Base-by-base conservation (phyloP, 1,140 invertebrate species). In the Dolichoris vasculosae region DNA sequence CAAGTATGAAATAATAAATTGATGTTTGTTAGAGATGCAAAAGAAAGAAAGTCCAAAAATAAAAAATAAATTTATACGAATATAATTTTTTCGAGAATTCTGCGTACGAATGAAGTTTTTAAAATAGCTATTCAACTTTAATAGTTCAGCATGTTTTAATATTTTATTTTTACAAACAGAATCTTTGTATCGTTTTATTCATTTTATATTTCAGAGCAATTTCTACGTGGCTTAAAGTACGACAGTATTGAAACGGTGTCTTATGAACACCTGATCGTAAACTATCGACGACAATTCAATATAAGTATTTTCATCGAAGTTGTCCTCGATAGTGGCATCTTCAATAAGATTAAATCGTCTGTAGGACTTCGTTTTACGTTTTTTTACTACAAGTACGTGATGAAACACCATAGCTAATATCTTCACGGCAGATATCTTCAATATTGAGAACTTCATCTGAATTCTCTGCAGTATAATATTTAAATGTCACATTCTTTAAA, bases 221-320 rank as follows among this genome's bases (percentile, higher is more conserved):
- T 35, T 20, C 35, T 11, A 32, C 3, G 67, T 4, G 30, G 35
- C 8, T 69, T 40, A 11, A 40, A 69, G 67, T 38, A 23, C 67
- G 6, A 69, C 17, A 32, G 63, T 35, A 67, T 67, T 35, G 63
- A 67, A 67, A 38, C 67, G 67, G 35, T 69, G 35, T 38, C 35
- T 69, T 69, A 69, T 69, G 67, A 69, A 69, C 67, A 69, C 32
- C 67, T 69, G 67, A 69, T 69, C 67, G 35, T 69, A 69, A 69
- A 69, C 67, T 35, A 38, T 69, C 67, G 67, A 38, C 15, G 67
- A 69, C 67, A 69, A 69, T 69, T 69, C 67, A 69, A 69, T 69
- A 69, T 32, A 69, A 35, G 67, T 69, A 67, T 67, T 40, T 69
- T 38, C 30, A 38, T 35, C 35, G 0, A 38, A 69, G 67, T 69